Conservation (phyloP, 2,797 vertebrate species). For the Syngnathus rostellatus region DNA sequence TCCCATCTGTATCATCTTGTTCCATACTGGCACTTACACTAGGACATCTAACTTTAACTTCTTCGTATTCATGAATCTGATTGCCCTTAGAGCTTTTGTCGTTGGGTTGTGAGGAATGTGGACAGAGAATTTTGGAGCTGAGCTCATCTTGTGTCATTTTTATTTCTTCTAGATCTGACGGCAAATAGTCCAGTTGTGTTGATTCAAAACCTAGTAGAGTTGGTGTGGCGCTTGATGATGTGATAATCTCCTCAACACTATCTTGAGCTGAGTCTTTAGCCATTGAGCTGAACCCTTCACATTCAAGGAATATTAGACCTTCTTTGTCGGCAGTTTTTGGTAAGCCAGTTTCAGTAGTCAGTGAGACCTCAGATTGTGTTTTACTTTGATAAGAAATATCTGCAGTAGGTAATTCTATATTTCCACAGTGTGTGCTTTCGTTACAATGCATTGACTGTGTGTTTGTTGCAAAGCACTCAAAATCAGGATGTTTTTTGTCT, state of each 20-base stretch:
- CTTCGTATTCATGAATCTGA: constrained; percentile 24
- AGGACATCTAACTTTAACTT: constrained; percentile 18
- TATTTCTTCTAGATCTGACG: constrained; percentile 46
- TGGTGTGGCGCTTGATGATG: constrained; percentile 24
- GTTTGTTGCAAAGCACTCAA: constrained; percentile 23
- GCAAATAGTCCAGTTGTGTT: constrained; percentile 44
- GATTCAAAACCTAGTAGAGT: constrained; percentile 29
- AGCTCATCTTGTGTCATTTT: constrained; percentile 22
- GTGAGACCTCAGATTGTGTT: constrained; percentile 24
- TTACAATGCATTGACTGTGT: constrained; percentile 16
- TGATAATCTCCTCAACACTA: constrained; percentile 19
- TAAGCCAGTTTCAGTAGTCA: constrained; percentile 15
- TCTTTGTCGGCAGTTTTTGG: constrained; percentile 5
- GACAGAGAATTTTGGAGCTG: constrained; percentile 24
- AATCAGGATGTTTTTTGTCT: constrained; percentile 35
- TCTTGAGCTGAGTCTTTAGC: constrained; percentile 31
- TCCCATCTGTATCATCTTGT: constrained; percentile 13
- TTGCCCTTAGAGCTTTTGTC: constrained; percentile 21
- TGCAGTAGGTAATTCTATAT: constrained; percentile 21
- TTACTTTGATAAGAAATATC: constrained; percentile 33
- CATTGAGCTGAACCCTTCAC: constrained; percentile 20
- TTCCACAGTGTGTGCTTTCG: constrained; percentile 25
- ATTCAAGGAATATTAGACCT: background rate
- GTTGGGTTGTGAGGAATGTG: constrained; percentile 21
- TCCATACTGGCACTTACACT: background rate